A percentile compares a stretch with the other conserved stretches of the same genome.
These are phyloP conservation scores for Torymus texanus DNA, from an alignment of 2,888 invertebrate species.

Conservation along the genomic window DNA sequence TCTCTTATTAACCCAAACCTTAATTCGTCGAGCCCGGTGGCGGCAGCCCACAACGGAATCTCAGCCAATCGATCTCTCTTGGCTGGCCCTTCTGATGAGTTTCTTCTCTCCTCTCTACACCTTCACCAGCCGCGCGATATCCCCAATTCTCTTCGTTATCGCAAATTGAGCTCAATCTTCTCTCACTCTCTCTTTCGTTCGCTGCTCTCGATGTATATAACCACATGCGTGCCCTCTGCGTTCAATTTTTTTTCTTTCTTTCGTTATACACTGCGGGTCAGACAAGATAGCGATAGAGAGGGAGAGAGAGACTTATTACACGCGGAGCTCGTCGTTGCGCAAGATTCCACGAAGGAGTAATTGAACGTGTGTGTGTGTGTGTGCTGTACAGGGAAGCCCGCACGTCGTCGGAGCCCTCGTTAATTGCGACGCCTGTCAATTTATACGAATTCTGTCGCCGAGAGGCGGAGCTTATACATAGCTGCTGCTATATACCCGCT, in stretches of 20 bases:
- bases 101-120: constrained; percentile 19
- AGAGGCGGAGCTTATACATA: not conserved
- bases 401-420: constrained; percentile 15
- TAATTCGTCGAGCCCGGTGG: too few species aligned
- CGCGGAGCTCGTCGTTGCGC: constrained; percentile 28
- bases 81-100: constrained; percentile 28
- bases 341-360: constrained; percentile 50
- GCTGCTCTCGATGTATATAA: constrained; percentile 15
- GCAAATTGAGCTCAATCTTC: constrained; percentile 53
- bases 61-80: constrained; percentile 63
- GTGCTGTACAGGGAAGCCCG: constrained; percentile 31
- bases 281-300: not conserved
- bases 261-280: constrained; percentile 21
- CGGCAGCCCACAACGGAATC: constrained; percentile 56
- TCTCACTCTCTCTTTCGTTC: not conserved
- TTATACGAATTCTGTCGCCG: constrained; percentile 44
- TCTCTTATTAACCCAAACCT: too few species aligned
- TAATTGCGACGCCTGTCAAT: constrained; percentile 53
- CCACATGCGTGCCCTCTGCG: constrained; percentile 21
- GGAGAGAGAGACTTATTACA: constrained; percentile 12
- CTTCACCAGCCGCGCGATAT: constrained; percentile 35
- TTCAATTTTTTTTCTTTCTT: not conserved
- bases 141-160: constrained; percentile 54
- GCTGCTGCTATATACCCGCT: too few species aligned
- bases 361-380: constrained; percentile 20